A percentile compares a stretch with the other conserved stretches of the same genome.
Conservation (phyloP, 2,888 invertebrate species). For the Ennomos fuscantarius region DNA sequence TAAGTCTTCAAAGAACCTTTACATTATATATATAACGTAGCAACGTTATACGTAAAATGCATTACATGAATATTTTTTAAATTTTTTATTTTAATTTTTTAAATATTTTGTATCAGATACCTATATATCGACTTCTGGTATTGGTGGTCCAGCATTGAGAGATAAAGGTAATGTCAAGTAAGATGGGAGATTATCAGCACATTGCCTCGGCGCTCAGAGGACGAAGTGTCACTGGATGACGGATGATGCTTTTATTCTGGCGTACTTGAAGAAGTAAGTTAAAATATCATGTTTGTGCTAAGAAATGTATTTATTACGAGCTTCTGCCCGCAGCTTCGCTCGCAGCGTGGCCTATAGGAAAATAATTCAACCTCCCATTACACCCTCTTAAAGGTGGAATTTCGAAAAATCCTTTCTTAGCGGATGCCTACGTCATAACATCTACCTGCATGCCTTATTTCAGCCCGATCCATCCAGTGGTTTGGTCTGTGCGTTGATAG, state of each 20-base stretch:
- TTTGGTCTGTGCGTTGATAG: conserved; percentile 3
- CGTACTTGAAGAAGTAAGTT: not conserved
- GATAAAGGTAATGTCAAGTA: conserved; percentile 42
- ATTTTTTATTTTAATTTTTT: conserved; percentile 1
- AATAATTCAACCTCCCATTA: too few species aligned
- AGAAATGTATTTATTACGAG: not conserved
- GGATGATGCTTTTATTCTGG: conserved; percentile 32
- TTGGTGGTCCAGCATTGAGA: conserved; percentile 37
- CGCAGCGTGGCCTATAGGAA: too few species aligned
- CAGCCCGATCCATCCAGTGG: conserved; percentile 18
- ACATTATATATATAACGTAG: not conserved
- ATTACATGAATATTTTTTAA: not conserved
- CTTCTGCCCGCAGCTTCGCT: too few species aligned
- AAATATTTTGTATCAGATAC: conserved; percentile 23
- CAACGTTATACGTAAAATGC: too few species aligned
- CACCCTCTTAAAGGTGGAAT: too few species aligned
- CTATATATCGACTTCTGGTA: conserved; percentile 18
- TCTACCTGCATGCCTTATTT: conserved; percentile 10
- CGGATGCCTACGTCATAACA: too few species aligned
- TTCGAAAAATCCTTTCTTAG: too few species aligned
- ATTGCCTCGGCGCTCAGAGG: conserved; percentile 29
- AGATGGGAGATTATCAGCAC: conserved; percentile 43
- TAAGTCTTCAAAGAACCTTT: conserved; percentile 1
- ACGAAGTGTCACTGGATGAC: conserved; percentile 35
- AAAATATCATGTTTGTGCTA: not conserved